Evolutionary conservation across 2,797 vertebrate species (phyloP), one percentile per base, ranked within the genome.

Genomic region (Microcaecilia unicolor): DNA sequence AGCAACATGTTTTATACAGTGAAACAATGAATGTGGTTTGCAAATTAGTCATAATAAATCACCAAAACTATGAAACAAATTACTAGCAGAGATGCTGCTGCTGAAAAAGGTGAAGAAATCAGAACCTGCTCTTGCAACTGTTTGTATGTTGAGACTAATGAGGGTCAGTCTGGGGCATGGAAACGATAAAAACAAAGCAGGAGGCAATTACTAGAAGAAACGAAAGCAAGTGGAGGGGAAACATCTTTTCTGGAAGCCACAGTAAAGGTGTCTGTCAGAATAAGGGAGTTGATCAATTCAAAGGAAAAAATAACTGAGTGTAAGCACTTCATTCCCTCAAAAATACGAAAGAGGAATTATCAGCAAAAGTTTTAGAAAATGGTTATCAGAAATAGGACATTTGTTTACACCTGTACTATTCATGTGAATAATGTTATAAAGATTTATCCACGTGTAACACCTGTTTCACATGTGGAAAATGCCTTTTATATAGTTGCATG

Each of bases 11-110:
- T 10, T 27, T 25, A 36, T 7, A 59, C 59, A 35, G 62, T 69
- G 61, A 67, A 69, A 58, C 59, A 65, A 61, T 27, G 54, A 59
- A 47, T 46, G 49, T 48, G 25, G 46, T 53, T 40, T 56, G 53
- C 57, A 62, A 72, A 71, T 62, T 43, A 51, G 55, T 47, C 33
- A 23, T 44, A 48, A 23, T 34, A 54, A 72, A 75, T 72, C 53
- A 24, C 55, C 37, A 20, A 35, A 46, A 42, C 60, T 49, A 0
- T 71, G 72, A 72, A 75, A 69, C 30, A 40, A 18, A 22, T 28
- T 20, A 12, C 19, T 25, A 12, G 22, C 22, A 22, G 37, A 31
- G 31, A 19, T 37, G 32, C 44, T 15, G 44, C 26, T 23, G 22
- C 22, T 22, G 20, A 10, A 6, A 25, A 22, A 19, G 44, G 36